phyloP scores from a whole-genome alignment of 2,113 vertebrate genomes.

The Oryzias javanicus region DNA sequence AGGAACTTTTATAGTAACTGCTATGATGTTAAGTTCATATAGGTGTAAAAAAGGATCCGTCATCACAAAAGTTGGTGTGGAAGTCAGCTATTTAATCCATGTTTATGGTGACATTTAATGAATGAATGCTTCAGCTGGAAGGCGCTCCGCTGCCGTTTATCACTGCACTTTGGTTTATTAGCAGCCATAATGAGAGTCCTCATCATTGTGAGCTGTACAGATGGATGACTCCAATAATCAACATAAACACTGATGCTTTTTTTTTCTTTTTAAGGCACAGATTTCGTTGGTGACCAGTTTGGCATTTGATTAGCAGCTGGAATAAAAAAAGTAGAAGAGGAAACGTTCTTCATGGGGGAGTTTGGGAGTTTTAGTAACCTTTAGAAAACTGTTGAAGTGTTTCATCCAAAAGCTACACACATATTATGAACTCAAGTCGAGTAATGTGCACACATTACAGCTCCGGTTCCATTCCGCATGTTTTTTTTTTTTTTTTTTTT shows the following conservation, averaged over 20 bases:
- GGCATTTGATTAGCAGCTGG: no score
- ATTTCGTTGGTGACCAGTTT: no score
- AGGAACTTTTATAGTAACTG: slow-evolving; percentile 4
- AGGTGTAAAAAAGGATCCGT: slow-evolving; percentile 18
- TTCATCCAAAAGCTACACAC: no score
- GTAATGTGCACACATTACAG: background rate
- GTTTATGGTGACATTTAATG: slow-evolving; percentile 2
- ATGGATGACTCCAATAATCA: background rate
- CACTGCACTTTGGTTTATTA: background rate
- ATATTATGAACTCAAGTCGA: no score
- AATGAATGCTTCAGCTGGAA: background rate
- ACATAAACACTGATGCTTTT: background rate
- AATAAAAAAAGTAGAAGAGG: no score
- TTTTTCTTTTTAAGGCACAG: background rate
- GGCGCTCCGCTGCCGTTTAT: background rate
- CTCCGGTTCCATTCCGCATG: background rate
- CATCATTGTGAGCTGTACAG: background rate
- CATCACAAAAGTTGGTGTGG: background rate
- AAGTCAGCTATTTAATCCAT: no score
- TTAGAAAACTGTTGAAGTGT: no score
- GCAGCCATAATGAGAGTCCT: background rate
- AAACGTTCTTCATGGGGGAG: no score
- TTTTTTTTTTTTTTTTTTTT: background rate
- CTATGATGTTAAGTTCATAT: slow-evolving; percentile 26
- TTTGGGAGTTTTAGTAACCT: no score